Percentiles rank a stretch among this genome's conserved stretches.
These are phyloP conservation scores for Acanthococcus lagerstroemiae DNA, from an alignment of 2,888 invertebrate genomes.

Conservation along the genomic window DNA sequence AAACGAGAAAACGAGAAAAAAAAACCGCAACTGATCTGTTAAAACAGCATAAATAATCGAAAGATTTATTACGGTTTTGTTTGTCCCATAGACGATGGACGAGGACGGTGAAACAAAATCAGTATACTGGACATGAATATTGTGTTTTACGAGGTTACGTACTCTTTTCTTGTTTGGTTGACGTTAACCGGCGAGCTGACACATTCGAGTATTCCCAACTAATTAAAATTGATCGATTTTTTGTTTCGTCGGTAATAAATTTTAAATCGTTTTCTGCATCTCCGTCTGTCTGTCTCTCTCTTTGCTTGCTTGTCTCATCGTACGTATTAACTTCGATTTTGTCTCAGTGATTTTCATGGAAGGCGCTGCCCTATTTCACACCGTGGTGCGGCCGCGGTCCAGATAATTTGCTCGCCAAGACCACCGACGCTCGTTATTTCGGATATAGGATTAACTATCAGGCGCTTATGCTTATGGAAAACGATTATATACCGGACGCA, in stretches of 20 bases:
- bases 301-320: no score
- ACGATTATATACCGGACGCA: no score
- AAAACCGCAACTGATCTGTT: constrained; percentile 12
- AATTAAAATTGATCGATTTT: constrained; percentile 7
- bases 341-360: no score
- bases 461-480: no score
- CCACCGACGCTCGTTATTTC: background rate
- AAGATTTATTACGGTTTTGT: constrained; percentile 26
- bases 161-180: background rate
- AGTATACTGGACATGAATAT: background rate
- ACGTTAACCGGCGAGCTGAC: background rate
- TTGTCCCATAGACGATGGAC: background rate
- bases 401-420: background rate
- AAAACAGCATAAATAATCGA: constrained; percentile 10
- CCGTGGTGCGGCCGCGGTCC: no score
- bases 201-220: background rate
- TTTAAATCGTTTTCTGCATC: no score
- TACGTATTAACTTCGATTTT: no score
- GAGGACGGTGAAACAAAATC: background rate
- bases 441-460: no score
- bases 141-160: constrained; percentile 15
- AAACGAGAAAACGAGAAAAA: constrained; percentile 2
- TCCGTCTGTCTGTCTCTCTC: no score
- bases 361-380: no score
- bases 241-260: constrained; percentile 1